Evolutionary conservation across 2,797 vertebrate species (phyloP), one percentile per base, ranked within the genome.

Genomic region (Manis javanica): DNA sequence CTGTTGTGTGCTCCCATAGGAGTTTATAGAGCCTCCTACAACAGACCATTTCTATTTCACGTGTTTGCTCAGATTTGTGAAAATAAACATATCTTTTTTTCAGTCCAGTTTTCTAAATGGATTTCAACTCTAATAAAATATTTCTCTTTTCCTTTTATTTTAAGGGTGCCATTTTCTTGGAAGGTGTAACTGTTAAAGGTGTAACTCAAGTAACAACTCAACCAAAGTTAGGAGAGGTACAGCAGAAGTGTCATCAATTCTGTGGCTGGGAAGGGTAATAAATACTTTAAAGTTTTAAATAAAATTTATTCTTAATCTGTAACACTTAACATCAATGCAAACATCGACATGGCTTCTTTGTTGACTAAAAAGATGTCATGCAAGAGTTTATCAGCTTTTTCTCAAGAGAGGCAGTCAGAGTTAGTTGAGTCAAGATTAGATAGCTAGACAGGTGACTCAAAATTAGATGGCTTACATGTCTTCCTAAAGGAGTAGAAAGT

Each of bases 151-250:
- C 96, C 95, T 95, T 96, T 95, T 77, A 49, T 92, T 93, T 71
- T 92, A 94, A 99, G 99, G 99, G 99, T 79, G 99, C 99, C 72
- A 98, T 99, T 96, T 99, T 99, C 98, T 98, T 99, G 98, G 99
- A 99, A 98, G 99, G 99, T 91, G 97, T 99, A 96, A 97, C 99
- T 23, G 99, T 99, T 94, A 99, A 99, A 98, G 99, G 99, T 86
- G 99, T 99, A 98, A 99, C 98, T 88, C 99, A 99, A 98, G 95
- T 99, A 98, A 99, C 99, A 94, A 98, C 98, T 12, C 99, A 99
- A 98, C 99, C 99, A 93, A 99, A 99, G 97, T 98, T 99, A 82
- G 99, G 99, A 96, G 99, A 99, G 92, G 98, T 99, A 98, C 99
- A 99, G 98, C 98, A 99, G 96, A 99, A 99, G 98, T 99, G 99